Evolutionary conservation across 2,797 vertebrate species (phyloP).

Genomic region (Diglossa cyanea): DNA sequence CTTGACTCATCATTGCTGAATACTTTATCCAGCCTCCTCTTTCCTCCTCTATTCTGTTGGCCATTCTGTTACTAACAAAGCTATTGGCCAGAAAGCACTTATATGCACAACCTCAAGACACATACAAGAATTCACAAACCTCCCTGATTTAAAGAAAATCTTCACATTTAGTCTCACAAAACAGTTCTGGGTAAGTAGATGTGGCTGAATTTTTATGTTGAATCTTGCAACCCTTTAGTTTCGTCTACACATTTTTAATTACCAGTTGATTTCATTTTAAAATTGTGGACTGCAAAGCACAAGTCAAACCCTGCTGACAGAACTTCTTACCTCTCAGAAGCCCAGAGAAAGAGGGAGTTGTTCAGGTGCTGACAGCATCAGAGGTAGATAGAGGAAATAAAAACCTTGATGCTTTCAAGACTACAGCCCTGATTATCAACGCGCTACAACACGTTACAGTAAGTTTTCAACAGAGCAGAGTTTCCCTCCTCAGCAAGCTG

Average conservation of each 20-base stretch:
- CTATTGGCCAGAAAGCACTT: not conserved
- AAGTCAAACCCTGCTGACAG: not conserved
- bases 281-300: not conserved
- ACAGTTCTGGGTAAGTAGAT: not conserved
- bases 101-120: not conserved
- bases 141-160: not conserved
- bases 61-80: not conserved
- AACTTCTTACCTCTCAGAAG: not conserved
- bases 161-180: not conserved
- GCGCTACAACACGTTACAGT: not conserved
- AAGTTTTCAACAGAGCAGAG: not conserved
- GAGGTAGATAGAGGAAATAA: not conserved
- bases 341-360: not conserved
- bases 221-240: not conserved
- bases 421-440: not conserved
- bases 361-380: not conserved
- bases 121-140: not conserved
- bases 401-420: not conserved
- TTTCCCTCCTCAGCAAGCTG: not conserved
- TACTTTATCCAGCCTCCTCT: not conserved
- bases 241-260: not conserved
- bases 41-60: not conserved
- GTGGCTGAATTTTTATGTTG: not conserved
- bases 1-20: not conserved
- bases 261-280: not conserved